Conservation (phyloP, 2,113 vertebrate species). For the Amphilophus citrinellus region DNA sequence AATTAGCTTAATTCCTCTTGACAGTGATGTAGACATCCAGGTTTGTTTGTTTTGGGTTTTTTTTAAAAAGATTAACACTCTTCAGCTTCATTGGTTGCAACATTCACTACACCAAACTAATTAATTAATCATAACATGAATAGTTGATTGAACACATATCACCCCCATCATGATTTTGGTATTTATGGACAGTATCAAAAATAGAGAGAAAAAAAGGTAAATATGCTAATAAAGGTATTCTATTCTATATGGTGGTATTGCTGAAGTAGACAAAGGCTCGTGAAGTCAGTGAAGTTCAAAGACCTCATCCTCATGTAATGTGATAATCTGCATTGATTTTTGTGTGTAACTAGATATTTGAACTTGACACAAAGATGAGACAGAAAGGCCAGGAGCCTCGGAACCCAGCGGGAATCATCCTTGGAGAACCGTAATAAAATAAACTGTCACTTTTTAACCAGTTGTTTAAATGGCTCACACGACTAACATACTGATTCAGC, state of each 20-base stretch:
- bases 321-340: not conserved
- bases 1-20: slow-evolving; percentile 14
- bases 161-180: not conserved
- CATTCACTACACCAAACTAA: not conserved
- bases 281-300: not conserved
- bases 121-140: not conserved
- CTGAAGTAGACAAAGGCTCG: not conserved
- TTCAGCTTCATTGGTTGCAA: not conserved
- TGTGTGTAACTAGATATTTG: not conserved
- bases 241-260: not conserved
- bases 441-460: not conserved
- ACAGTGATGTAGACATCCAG: not conserved
- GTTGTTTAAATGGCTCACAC: not conserved
- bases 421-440: not conserved
- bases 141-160: not conserved
- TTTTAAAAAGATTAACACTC: not conserved
- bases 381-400: not conserved
- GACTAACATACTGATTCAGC: not conserved
- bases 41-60: not conserved
- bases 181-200: not conserved
- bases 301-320: not conserved
- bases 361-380: not conserved
- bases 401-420: not conserved
- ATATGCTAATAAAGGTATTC: not conserved
- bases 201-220: not conserved